phyloP scores from a whole-genome alignment of 2,797 vertebrate genomes.

The Smutsia temminckii region DNA sequence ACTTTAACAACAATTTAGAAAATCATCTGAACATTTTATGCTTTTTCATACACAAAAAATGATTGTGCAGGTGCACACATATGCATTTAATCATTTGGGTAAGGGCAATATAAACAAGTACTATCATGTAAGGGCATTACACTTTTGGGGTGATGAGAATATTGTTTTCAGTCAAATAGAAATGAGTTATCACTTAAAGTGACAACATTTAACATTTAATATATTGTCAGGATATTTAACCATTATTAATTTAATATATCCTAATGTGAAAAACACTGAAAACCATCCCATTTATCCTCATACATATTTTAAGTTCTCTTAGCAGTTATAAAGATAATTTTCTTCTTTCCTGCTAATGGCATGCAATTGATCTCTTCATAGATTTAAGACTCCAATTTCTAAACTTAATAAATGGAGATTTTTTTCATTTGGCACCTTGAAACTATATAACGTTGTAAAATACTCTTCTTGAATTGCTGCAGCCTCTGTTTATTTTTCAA shows the following conservation, averaged over 20 bases:
- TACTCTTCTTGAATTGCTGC: neutral
- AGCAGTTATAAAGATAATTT: neutral
- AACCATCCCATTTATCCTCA: neutral
- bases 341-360: neutral
- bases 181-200: neutral
- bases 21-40: neutral
- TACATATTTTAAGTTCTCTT: neutral
- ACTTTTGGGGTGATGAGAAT: fast-evolving
- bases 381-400: neutral
- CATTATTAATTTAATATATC: neutral
- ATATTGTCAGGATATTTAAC: neutral
- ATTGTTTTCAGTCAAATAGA: neutral
- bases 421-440: neutral
- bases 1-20: neutral
- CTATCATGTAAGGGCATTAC: neutral
- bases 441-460: neutral
- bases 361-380: neutral
- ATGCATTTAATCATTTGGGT: neutral
- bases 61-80: neutral
- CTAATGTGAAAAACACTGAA: neutral
- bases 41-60: neutral
- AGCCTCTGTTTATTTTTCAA: neutral
- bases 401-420: neutral
- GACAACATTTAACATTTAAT: neutral
- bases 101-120: neutral